phyloP scores from a whole-genome alignment of 2,888 invertebrate genomes.

The Eupithecia tripunctaria region DNA sequence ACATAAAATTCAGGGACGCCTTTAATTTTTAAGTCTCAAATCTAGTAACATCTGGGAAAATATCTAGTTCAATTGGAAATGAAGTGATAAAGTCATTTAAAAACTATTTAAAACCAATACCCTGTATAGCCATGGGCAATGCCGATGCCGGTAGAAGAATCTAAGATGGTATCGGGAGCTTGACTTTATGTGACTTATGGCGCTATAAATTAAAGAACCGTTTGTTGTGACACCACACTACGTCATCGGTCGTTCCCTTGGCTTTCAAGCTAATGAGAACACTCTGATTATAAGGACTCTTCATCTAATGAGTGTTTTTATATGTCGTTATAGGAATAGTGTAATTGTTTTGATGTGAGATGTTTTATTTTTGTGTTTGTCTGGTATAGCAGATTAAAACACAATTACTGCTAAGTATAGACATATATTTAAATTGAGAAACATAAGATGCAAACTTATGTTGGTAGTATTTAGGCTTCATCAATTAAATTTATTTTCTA shows the following conservation, averaged over 20 bases:
- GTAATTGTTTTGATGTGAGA: background rate
- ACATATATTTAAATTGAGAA: too few relatives aligned
- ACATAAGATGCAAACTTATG: too few relatives aligned
- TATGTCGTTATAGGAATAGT: background rate
- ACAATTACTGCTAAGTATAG: too few relatives aligned
- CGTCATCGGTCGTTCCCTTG: constrained; percentile 60
- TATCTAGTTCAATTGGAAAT: constrained; percentile 17
- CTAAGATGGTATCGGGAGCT: constrained; percentile 79
- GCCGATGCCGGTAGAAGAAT: constrained; percentile 58
- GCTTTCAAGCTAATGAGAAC: constrained; percentile 32
- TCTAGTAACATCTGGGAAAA: background rate
- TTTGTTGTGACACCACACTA: constrained; percentile 74
- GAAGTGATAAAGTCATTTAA: constrained; percentile 34
- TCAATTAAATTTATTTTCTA: background rate
- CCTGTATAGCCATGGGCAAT: constrained; percentile 41
- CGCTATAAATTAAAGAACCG: constrained; percentile 80
- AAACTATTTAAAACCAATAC: constrained; percentile 39
- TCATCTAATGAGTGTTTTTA: background rate
- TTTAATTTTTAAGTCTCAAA: background rate
- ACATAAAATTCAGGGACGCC: constrained; percentile 9
- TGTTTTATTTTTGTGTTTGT: background rate
- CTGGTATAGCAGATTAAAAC: background rate
- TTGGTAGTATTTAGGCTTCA: background rate
- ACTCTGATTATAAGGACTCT: constrained; percentile 13
- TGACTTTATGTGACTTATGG: constrained; percentile 81